Evolutionary conservation across 2,113 vertebrate genomes (phyloP).

Genomic region (Siniperca chuatsi): DNA sequence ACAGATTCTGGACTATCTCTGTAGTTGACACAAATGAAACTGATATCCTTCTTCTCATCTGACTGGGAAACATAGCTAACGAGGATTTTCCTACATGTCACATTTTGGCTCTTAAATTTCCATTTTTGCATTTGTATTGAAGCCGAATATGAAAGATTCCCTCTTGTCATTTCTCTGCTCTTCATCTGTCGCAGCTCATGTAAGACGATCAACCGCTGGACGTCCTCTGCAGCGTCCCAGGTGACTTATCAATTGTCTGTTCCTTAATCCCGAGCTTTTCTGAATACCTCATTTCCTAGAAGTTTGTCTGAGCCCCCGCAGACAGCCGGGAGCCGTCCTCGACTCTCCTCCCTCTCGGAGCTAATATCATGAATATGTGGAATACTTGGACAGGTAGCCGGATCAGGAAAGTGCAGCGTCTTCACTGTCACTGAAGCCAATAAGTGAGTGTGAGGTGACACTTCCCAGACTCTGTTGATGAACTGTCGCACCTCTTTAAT

Average conservation of each 20-base stretch:
- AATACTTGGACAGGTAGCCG: constrained; percentile 48
- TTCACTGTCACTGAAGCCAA: constrained; percentile 43
- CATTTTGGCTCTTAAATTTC: neutral
- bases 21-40: neutral
- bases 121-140: too few relatives aligned
- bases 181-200: constrained; percentile 23
- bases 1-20: too few relatives aligned
- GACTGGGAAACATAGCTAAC: too few relatives aligned
- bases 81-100: neutral
- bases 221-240: constrained; percentile 8
- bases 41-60: too few relatives aligned
- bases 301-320: constrained; percentile 8
- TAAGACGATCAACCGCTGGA: constrained; percentile 8
- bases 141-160: too few relatives aligned
- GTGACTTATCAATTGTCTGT: constrained; percentile 51
- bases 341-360: neutral
- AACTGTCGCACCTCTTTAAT: constrained; percentile 57
- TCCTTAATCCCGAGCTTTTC: constrained; percentile 34
- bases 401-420: constrained; percentile 35
- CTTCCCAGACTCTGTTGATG: constrained; percentile 63
- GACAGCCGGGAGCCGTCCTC: constrained; percentile 57
- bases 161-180: neutral
- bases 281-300: neutral
- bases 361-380: constrained; percentile 14
- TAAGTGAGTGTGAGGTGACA: constrained; percentile 70